Base-by-base conservation (phyloP, 2,888 invertebrate species). In the Andrena dorsata region DNA sequence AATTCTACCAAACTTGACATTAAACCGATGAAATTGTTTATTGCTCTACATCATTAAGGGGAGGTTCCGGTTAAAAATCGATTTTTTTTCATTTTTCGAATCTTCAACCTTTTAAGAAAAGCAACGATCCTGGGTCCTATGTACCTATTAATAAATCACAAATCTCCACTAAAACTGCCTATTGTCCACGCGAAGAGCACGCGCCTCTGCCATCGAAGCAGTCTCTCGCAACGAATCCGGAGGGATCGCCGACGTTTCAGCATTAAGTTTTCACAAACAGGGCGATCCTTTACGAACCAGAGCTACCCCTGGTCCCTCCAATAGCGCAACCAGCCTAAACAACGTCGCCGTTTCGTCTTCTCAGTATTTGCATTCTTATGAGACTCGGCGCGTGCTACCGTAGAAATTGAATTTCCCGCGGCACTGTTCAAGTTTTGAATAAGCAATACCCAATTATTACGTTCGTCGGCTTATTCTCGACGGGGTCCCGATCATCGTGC, bases 391-490 rank as follows among this genome's bases (percentile, higher is more conserved):
- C 68, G 82, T 80, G 80, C 75, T 64, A 68, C 51, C 73, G 69
- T 20, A 13, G 69, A 66, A 90, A 90, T 89, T 90, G 68, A 88
- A 90, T 88, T 85, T 84, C 64, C 80, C 20, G 64, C 28, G 76
- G 63, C 71, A 28, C 47, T 56, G 68, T 63, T 78, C 80, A 83
- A 89, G 81, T 85, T 87, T 88, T 84, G 81, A 88, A 89, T 82
- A 83, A 84, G 58, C 80, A 83, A 86, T 85, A 87, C 76, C 77
- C 86, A 90, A 89, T 89, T 90, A 90, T 80, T 80, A 80, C 68
- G 51, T 63, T 69, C 61, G 41, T 20, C 63, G 60, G 60, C 65
- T 77, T 80, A 71, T 78, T 81, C 69, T 56, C 53, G 75, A 30
- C 56, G 41, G 47, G 51, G 76, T 61, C 69, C 28, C 41, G 49